A percentile compares a stretch with the other conserved stretches of the same genome.
Conservation (phyloP, 2,888 invertebrate species). For the Ariolimax columbianus region DNA sequence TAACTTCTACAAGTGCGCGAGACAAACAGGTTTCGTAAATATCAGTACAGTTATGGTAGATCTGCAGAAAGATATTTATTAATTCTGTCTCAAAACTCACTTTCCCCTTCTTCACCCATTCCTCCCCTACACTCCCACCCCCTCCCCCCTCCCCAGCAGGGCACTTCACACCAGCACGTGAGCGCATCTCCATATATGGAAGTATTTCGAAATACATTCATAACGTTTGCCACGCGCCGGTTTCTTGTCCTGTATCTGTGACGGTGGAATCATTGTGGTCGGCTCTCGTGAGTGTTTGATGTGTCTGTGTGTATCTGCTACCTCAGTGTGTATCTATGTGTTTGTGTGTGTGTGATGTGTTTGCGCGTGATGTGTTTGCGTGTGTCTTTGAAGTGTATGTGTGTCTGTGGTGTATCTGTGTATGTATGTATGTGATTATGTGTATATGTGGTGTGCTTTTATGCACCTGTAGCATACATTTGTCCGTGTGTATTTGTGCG, state of each 20-base stretch:
- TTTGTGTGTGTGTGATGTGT: background rate
- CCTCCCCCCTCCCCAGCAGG: no score
- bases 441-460: background rate
- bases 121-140: no score
- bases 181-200: background rate
- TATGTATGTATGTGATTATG: no score
- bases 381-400: background rate
- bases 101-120: no score
- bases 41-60: no score
- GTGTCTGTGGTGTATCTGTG: no score
- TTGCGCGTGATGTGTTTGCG: background rate
- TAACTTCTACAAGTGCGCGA: no score
- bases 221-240: background rate
- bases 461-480: no score
- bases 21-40: no score
- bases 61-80: no score
- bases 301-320: background rate
- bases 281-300: background rate
- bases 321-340: background rate
- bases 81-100: no score
- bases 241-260: background rate
- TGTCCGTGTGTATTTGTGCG: no score
- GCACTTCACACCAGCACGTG: background rate
- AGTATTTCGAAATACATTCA: conserved; percentile 4
- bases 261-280: background rate